Evolutionary conservation across 2,888 invertebrate species (phyloP).

Genomic region (Oscheius onirici): DNA sequence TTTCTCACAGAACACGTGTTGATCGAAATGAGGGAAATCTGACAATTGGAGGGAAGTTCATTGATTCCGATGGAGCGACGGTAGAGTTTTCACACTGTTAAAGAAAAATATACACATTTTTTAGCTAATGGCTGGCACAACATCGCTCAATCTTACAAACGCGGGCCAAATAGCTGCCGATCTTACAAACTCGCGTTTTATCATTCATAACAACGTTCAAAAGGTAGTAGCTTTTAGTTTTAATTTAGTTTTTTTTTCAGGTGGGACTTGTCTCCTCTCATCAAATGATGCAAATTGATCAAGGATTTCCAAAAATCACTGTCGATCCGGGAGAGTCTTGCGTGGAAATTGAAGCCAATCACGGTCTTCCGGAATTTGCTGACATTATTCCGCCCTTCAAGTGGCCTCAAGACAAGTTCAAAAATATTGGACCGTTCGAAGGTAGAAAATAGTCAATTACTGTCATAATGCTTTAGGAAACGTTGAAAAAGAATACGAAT

Average conservation of each 20-base stretch:
- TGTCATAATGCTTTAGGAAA: neutral
- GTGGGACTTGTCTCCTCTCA: constrained; percentile 42
- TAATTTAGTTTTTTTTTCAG: constrained; percentile 27
- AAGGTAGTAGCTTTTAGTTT: constrained; percentile 21
- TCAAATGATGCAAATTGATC: constrained; percentile 39
- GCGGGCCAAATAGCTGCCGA: constrained; percentile 39
- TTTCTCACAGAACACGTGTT: constrained; percentile 32
- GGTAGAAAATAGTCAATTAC: constrained; percentile 28
- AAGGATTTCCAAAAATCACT: constrained; percentile 39
- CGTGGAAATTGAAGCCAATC: constrained; percentile 37
- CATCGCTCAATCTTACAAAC: constrained; percentile 33
- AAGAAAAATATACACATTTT: neutral
- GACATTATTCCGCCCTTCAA: constrained; percentile 38
- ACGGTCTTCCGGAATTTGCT: constrained; percentile 32
- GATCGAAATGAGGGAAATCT: constrained; percentile 40
- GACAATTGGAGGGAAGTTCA: constrained; percentile 32
- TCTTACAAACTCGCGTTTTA: constrained; percentile 35
- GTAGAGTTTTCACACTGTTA: neutral
- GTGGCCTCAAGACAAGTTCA: constrained; percentile 39
- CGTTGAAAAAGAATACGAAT: constrained; percentile 10
- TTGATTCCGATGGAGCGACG: constrained; percentile 32
- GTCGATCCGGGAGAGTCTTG: constrained; percentile 39
- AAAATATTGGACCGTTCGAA: constrained; percentile 41
- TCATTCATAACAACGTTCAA: constrained; percentile 37
- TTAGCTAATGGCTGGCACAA: constrained; percentile 25